Evolutionary conservation across 2,113 vertebrate species (phyloP), one percentile per base, ranked within the genome.

Genomic region (Gnathonemus longibarbis): DNA sequence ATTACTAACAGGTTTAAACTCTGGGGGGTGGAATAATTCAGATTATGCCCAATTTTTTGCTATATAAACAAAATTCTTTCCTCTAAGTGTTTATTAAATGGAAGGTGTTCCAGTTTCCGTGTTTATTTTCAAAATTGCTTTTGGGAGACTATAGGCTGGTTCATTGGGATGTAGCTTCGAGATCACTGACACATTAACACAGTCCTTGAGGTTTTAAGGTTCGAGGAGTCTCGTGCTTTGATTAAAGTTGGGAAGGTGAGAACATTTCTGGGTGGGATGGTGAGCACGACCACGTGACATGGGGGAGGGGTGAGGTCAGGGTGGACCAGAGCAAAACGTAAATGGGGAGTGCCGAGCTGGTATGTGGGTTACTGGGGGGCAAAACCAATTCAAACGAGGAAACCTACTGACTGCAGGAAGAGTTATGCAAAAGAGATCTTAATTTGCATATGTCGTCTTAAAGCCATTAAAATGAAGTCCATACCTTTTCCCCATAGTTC

Each of bases 1-100:
- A 45, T 74, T 80, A 89, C 62, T 83, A 89, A 80, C 70, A 50
- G 66, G 10, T 80, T 74, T 77, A 50, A 50, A 48, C 42, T 49
- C 66, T 74, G 11, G 45, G 66, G 88, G 56, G 45, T 77, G 62
- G 21, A 49, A 31, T 45, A 58, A 88, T 88, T 56, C 31, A 21
- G 87, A 56, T 88, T 58, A 35, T 45, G 53, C 53, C 53, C 21
- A 84, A 48, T 48, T 19, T 84, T 84, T 39, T 31, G 31, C 87
- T 1, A 31, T 62, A 58, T 88, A 58, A 88, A 88, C 87, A 42
- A 45, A 87, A 53, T 87, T 52, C 87, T 58, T 88, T 58, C 17
- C 31, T 35, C 31, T 58, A 15, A 88, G 46, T 88, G 52, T 88
- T 88, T 88, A 88, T 58, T 88, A 48, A 84, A 48, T 48, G 42